Evolutionary conservation across 2,888 invertebrate species (phyloP).

Genomic region (Pristionchus exspectatus): DNA sequence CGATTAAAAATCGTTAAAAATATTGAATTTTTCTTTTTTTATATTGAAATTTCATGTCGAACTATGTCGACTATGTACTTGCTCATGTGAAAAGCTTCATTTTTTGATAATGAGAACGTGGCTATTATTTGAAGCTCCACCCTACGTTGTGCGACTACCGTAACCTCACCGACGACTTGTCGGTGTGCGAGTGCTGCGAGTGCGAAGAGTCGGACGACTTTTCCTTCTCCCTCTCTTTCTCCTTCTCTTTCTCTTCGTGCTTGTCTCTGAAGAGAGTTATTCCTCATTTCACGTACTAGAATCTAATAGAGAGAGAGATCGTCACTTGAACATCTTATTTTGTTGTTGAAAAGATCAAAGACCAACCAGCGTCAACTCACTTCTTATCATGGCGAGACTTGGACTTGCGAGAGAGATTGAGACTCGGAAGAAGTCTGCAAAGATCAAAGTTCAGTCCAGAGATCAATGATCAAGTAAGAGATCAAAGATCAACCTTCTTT

Average conservation of each 20-base stretch:
- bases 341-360: not conserved
- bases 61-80: too few species aligned
- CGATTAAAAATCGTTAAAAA: too few species aligned
- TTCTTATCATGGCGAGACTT: constrained; percentile 21
- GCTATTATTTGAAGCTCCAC: too few species aligned
- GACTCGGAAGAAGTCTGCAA: not conserved
- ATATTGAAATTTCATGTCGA: too few species aligned
- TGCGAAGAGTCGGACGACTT: not conserved
- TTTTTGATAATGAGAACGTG: too few species aligned
- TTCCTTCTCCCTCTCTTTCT: not conserved
- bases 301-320: not conserved
- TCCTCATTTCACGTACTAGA: not conserved
- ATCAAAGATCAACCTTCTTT: not conserved
- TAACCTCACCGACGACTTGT: too few species aligned
- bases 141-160: too few species aligned
- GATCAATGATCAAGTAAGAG: constrained; percentile 9
- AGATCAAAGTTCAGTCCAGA: constrained; percentile 3
- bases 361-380: not conserved
- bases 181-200: not conserved
- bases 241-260: not conserved
- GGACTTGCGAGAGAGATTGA: constrained; percentile 27
- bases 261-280: not conserved
- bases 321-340: too few species aligned
- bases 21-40: too few species aligned
- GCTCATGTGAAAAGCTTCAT: too few species aligned